A percentile compares a stretch with the other conserved stretches of the same genome.
Evolutionary conservation across 2,797 vertebrate genomes (phyloP).

Genomic region (Chiloscyllium punctatum): DNA sequence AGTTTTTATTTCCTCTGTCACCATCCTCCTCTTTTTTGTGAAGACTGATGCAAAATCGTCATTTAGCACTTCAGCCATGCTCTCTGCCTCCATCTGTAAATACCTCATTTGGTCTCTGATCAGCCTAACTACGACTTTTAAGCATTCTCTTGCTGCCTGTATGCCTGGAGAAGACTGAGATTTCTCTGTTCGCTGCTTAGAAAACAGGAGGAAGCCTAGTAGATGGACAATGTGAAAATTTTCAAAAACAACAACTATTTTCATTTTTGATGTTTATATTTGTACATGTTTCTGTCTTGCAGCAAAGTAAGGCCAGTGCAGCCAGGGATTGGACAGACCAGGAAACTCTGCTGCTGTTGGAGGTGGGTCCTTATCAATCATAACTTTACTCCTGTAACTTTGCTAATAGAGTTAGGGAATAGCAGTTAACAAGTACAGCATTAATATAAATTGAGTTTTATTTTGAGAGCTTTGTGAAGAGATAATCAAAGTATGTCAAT

Average conservation of each 20-base stretch:
- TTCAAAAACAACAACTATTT: background rate
- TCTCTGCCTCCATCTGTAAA: no score
- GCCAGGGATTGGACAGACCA: slow-evolving; percentile 94
- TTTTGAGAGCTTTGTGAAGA: background rate
- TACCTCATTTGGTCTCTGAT: no score
- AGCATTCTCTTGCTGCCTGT: no score
- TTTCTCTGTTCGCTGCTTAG: no score
- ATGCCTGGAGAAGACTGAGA: no score
- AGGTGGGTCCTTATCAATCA: slow-evolving; percentile 64
- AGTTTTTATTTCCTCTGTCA: no score
- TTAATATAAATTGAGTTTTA: background rate
- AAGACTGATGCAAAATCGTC: no score
- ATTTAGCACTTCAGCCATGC: no score
- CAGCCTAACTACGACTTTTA: no score
- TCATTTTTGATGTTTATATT: background rate
- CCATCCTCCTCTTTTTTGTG: no score
- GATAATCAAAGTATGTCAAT: background rate
- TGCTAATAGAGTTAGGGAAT: background rate
- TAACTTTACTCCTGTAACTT: no score
- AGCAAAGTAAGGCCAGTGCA: slow-evolving; percentile 75
- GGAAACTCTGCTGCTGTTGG: slow-evolving; percentile 85
- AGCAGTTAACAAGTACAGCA: background rate
- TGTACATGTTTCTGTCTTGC: background rate
- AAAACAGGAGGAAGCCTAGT: background rate
- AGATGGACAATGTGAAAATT: background rate